Base-by-base conservation (phyloP, 2,888 invertebrate genomes). In the Fissipunctia ypsillon region DNA sequence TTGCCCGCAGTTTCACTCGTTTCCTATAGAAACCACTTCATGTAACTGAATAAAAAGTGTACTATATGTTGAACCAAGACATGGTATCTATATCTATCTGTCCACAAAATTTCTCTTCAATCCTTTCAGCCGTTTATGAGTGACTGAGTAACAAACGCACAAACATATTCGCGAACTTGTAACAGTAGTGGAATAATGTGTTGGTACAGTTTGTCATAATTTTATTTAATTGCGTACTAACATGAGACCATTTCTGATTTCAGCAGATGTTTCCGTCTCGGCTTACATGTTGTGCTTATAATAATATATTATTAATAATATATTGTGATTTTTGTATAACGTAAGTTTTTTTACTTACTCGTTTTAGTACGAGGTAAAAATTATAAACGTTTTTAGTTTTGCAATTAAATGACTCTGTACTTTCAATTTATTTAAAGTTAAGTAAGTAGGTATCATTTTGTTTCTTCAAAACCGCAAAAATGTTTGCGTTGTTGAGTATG, bases 181-280 rank as follows among this genome's bases (percentile, higher is more conserved):
- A 31, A 64, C 6, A n/a, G 14, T 19, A 38, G 35, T 66, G 69
- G 31, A 68, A 77, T 59, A 56, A n/a, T 75, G 43, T 43, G 4
- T 35, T 35, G n/a, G 28, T 38, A 50, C 9, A 14, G 10, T n/a
- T 43, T 16, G 25, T 28, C 28, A 56, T 35, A 10, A n/a, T 78
- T 48, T 38, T 16, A 57, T 50, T 60, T 31, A 50, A 60, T n/a
- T 76, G 45, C 52, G 61, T 69, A 25, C 9, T 50, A 28, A 22
- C 25, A 81, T 81, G 79, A 81, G 41, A 38, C 76, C 66, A 79
- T 70, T 67, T 50, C 38, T 52, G 19, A 50, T 52, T 75, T 19
- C 43, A 19, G 25, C 66, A 45, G 35, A 68, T 59, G 45, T 71
- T 80, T 52, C 56, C 60, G 38, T 60, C 14, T 65, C 43, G 12